phyloP scores from a whole-genome alignment of 1,140 invertebrate species.

The Homalodisca vitripennis region DNA sequence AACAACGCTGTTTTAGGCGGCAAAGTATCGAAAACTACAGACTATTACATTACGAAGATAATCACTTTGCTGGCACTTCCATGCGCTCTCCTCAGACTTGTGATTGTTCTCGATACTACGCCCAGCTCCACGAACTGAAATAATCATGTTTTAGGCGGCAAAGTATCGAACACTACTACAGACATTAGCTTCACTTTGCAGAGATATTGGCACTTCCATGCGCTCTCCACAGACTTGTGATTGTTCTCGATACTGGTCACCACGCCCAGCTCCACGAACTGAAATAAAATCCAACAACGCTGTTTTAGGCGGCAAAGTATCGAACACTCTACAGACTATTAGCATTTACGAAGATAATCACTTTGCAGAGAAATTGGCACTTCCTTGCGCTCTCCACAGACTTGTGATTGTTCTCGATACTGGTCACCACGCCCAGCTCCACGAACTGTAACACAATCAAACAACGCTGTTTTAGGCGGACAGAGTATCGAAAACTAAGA shows the following conservation, averaged over 20 bases:
- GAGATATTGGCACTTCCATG: constrained; percentile 95
- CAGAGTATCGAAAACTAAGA: background rate
- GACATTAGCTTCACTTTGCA: constrained; percentile 99
- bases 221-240: constrained; percentile 87
- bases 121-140: constrained; percentile 91
- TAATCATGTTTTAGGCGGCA: background rate
- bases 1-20: background rate
- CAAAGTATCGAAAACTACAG: background rate
- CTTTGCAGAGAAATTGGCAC: constrained; percentile 97
- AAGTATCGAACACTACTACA: background rate
- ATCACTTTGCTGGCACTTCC: constrained; percentile 95
- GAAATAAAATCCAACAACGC: constrained; percentile 36
- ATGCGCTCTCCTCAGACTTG: constrained; percentile 87
- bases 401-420: constrained; percentile 90
- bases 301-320: background rate
- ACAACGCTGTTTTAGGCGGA: background rate
- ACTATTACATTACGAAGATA: too few relatives aligned
- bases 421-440: constrained; percentile 68
- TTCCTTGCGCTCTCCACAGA: constrained; percentile 89
- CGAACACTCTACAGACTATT: background rate
- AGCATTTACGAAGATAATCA: too few relatives aligned
- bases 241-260: constrained; percentile 93
- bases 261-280: constrained; percentile 94
- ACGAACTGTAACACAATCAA: background rate
- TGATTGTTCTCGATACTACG: constrained; percentile 86